phyloP scores from a whole-genome alignment of 1,140 invertebrate genomes.

The Ruditapes philippinarum region DNA sequence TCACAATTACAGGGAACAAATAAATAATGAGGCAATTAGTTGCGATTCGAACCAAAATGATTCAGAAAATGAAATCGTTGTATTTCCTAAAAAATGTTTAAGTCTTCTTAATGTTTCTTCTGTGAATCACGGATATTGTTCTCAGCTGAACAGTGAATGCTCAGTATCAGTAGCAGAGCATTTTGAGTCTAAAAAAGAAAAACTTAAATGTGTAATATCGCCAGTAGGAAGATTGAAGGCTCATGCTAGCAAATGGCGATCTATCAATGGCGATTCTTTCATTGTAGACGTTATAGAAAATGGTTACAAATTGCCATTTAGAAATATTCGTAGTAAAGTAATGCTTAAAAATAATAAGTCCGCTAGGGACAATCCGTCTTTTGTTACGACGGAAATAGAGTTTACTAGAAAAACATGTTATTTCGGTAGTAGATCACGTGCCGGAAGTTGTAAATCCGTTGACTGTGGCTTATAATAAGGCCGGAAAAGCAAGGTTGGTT shows the following conservation, averaged over 20 bases:
- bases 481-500: slow-evolving; percentile 41
- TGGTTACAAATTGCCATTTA: neutral
- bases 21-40: neutral
- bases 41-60: neutral
- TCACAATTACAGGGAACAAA: neutral
- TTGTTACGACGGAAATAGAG: neutral
- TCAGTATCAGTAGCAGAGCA: neutral
- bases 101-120: no score
- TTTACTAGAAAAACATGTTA: neutral
- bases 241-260: neutral
- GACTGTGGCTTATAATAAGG: neutral
- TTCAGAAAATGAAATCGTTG: neutral
- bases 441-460: neutral
- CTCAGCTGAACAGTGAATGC: neutral
- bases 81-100: neutral
- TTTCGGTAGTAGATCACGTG: neutral
- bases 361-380: neutral
- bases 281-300: neutral
- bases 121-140: no score
- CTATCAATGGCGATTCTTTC: neutral
- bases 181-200: neutral
- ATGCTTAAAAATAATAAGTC: neutral
- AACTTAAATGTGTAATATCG: neutral
- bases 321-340: neutral
- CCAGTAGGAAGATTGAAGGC: neutral